These are phyloP conservation scores for Parnassius glacialis DNA, from an alignment of 2,888 invertebrate species.

Conservation along the genomic window DNA sequence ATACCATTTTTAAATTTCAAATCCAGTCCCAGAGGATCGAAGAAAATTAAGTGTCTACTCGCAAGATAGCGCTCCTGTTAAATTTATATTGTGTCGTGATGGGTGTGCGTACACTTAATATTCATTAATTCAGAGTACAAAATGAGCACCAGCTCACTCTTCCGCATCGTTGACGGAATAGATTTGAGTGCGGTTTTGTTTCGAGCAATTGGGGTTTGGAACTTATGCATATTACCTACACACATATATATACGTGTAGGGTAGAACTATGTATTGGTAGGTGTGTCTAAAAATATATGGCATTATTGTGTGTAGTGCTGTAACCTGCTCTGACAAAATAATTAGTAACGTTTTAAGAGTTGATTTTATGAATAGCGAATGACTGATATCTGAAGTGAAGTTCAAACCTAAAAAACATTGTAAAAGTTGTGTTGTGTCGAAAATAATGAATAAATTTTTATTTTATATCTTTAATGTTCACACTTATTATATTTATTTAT, in stretches of 20 bases:
- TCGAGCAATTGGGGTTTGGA: slow-evolving; percentile 30
- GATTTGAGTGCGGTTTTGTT: slow-evolving; percentile 51
- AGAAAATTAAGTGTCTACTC: slow-evolving; percentile 46
- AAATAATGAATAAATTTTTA: no score
- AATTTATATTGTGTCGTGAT: slow-evolving; percentile 29
- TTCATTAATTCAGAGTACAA: slow-evolving; percentile 65
- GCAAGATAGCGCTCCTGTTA: slow-evolving; percentile 44
- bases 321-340: no score
- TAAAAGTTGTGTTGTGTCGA: no score
- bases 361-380: no score
- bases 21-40: slow-evolving; percentile 35
- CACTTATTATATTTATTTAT: no score
- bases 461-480: no score
- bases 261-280: no score
- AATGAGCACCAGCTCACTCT: slow-evolving; percentile 48
- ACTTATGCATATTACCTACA: not conserved
- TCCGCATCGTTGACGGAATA: slow-evolving; percentile 50
- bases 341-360: no score
- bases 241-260: not conserved
- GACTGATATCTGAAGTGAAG: no score
- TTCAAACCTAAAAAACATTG: no score
- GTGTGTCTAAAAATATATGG: no score
- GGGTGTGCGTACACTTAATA: slow-evolving; percentile 62
- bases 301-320: no score
- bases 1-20: slow-evolving; percentile 27